These are phyloP conservation scores for Helicolenus hilgendorfi DNA, from an alignment of 2,797 vertebrate genomes.

Conservation along the genomic window DNA sequence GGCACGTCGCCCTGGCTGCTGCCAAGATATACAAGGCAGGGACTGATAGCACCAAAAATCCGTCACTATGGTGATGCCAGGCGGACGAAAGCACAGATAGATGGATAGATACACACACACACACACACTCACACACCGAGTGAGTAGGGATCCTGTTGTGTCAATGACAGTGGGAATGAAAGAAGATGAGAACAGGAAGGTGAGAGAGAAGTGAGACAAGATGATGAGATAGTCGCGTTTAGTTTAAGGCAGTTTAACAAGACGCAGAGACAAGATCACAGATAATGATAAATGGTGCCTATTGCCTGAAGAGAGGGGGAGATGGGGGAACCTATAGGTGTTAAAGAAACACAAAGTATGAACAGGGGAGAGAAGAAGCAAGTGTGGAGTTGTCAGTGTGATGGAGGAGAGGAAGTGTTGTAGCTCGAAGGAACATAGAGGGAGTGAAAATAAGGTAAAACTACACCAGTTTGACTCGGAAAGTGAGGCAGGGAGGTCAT, in stretches of 20 bases:
- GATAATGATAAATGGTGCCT: slow-evolving; percentile 68
- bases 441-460: slow-evolving; percentile 38
- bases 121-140: slow-evolving; percentile 7
- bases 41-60: slow-evolving; percentile 75
- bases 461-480: background rate
- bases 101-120: slow-evolving; percentile 40
- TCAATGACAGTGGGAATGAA: slow-evolving; percentile 71
- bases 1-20: slow-evolving; percentile 67
- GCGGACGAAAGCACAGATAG: slow-evolving; percentile 63
- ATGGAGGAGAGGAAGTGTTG: slow-evolving; percentile 47
- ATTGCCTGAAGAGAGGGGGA: slow-evolving; percentile 50
- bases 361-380: slow-evolving; percentile 11
- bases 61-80: slow-evolving; percentile 85
- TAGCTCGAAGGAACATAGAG: slow-evolving; percentile 17
- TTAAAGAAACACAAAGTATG: slow-evolving; percentile 46
- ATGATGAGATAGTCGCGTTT: slow-evolving; percentile 72
- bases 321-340: slow-evolving; percentile 47
- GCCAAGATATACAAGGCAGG: slow-evolving; percentile 73
- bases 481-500: background rate
- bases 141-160: slow-evolving; percentile 60
- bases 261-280: slow-evolving; percentile 63
- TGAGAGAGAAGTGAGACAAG: slow-evolving; percentile 64
- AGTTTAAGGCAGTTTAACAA: slow-evolving; percentile 68
- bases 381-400: slow-evolving; percentile 41
- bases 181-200: slow-evolving; percentile 60